Conservation (phyloP, 2,888 invertebrate species). For the Labia minor region DNA sequence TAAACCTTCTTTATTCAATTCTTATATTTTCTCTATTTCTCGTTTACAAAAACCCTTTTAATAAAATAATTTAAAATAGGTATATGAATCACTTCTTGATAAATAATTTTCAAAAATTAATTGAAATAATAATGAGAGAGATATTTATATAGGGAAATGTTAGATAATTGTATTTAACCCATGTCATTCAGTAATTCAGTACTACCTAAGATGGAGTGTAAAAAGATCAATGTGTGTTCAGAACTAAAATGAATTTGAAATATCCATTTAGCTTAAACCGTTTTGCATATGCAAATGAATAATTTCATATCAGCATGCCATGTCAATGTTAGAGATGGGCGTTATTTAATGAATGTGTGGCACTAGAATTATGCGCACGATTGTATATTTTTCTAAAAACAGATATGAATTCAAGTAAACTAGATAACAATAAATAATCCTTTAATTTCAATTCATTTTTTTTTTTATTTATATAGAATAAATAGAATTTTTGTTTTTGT, state of each 20-base stretch:
- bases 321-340: neutral
- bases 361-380: constrained; percentile 1
- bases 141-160: no score
- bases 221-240: constrained; percentile 1
- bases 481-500: neutral
- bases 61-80: no score
- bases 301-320: neutral
- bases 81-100: no score
- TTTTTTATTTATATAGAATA: no score
- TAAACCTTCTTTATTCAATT: no score
- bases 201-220: neutral
- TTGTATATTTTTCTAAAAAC: neutral
- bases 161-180: no score
- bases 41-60: no score
- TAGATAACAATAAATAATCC: neutral
- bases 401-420: neutral
- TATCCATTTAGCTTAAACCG: constrained; percentile 7
- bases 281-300: constrained; percentile 13
- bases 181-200: no score
- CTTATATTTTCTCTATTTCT: no score
- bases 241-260: neutral
- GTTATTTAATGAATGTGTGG: neutral
- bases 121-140: no score
- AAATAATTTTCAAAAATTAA: no score
- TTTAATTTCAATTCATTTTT: neutral